Evolutionary conservation across 2,888 invertebrate species (phyloP), one percentile per base, ranked within the genome.

Genomic region (Hipparchia sbordonii): DNA sequence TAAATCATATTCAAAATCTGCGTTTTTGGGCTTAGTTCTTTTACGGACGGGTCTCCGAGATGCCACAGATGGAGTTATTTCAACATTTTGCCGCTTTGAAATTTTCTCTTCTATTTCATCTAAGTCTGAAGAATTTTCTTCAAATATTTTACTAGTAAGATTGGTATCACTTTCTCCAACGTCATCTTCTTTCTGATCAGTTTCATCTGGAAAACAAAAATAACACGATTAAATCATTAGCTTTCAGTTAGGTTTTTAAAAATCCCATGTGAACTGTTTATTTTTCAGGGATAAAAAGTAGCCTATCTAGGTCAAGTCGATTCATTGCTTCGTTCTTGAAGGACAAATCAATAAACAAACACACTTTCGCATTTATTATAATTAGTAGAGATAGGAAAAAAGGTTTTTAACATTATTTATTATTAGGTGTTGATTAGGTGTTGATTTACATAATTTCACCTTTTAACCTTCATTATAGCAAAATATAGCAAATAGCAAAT

Each of bases 1-100:
- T 77, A 96, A 88, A 88, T 96, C 96, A 82, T 96, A 96, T 78
- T 96, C 95, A 84, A 96, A 96, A 87, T 97, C 96, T 81, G 95
- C 95, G 82, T 95, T 94, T 77, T 95, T 94, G 8, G 95, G 94
- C 85, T 95, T 96, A 0, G 95, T 92, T 76, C 95, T 95, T 84
- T 96, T 96, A 57, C 96, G 93, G 12, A 95, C 94, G 2, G 96
- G 96, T 77, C 96, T 91, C 67, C 92, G 87, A 8, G 89, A 89
- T n/a, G 88, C 84, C 39, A 89, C 85, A 8, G 89, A 81, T 13
- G 83, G 73, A 2, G 74, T 73, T 57, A 81, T 79, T 63, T 82
- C 82, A 52, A 73, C 72, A 46, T 74, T 72, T 59, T 76, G 76
- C 70, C 81, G 87, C 77, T 89, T 92, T 13, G 79, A 73, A 71